Evolutionary conservation across 2,797 vertebrate species (phyloP), one percentile per base, ranked within the genome.

Genomic region (Mormyrus proboscirostris): DNA sequence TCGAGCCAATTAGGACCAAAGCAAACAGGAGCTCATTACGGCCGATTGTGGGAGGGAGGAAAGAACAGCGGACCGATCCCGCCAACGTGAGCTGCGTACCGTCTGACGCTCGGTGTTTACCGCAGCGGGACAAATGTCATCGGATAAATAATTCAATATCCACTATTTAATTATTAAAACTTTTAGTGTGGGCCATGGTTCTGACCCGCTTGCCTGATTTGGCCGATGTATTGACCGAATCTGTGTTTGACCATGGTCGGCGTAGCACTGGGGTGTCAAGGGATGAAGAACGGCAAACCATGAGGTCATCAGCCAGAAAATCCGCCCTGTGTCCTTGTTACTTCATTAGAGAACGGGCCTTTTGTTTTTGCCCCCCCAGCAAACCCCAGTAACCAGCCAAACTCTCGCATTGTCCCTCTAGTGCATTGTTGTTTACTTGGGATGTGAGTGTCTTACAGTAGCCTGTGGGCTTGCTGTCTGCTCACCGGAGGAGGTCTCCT

Each of bases 241-340:
- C 0, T 4, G 25, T 33, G 14, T 69, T 44, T 79, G 33, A 44
- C 4, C 73, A 44, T 44, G 73, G 49, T 89, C 51, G 85, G 29
- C 79, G 38, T 53, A 29, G 2, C 22, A 38, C 4, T 83, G n/a
- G 3, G 7, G 16, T 29, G 41, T 22, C 19, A 22, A 38, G 51
- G 25, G 50, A 29, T 55, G 76, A 90, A 92, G 73, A 90, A 91
- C 93, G 93, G 91, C 93, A 95, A 69, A 33, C 10, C 65, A 69
- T 69, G 94, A 93, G 89, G 90, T 92, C 91, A 90, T 91, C 65
- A 25, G 53, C 82, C 14, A 44, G 82, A n/a, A 83, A 8, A 83
- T 44, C 76, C 41, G 3, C 33, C n/a, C 10, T 47, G 22, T 10
- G 47, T 65, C 88, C 41, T 41, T 59, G 47, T 33, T 22, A 29